These are phyloP conservation scores for Homarus gammarus DNA, from an alignment of 2,888 invertebrate species.

Conservation along the genomic window DNA sequence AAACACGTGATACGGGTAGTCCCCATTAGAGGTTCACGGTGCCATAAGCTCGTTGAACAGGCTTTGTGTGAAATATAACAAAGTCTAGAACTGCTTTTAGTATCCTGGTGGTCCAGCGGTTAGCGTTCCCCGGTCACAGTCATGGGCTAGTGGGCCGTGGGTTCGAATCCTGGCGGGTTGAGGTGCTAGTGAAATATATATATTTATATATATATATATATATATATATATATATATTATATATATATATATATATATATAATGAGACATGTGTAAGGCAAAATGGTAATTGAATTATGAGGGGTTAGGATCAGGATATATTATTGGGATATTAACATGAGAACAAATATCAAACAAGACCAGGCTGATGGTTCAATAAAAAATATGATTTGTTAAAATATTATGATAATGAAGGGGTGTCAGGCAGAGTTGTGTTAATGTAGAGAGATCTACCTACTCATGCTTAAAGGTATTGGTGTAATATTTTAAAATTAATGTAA, in stretches of 20 bases:
- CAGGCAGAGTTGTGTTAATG: background rate
- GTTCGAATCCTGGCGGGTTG: too few relatives aligned
- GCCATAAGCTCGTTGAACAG: too few relatives aligned
- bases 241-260: slow-evolving; percentile 10
- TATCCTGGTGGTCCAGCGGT: too few relatives aligned
- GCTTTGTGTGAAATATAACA: too few relatives aligned
- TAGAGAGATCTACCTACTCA: background rate
- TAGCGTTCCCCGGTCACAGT: too few relatives aligned
- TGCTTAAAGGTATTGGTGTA: background rate
- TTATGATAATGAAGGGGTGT: background rate
- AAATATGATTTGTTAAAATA: slow-evolving; percentile 6
- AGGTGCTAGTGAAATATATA: too few relatives aligned
- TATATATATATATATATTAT: too few relatives aligned
- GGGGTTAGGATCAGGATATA: slow-evolving; percentile 6
- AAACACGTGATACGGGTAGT: too few relatives aligned
- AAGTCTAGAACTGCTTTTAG: too few relatives aligned
- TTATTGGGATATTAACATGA: slow-evolving; percentile 17
- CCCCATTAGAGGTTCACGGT: too few relatives aligned
- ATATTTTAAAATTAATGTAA: background rate
- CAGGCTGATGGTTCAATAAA: background rate
- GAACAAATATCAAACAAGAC: slow-evolving; percentile 11
- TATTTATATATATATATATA: too few relatives aligned
- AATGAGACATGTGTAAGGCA: slow-evolving; percentile 64
- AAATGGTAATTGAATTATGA: slow-evolving; percentile 58
- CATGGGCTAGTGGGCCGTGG: too few relatives aligned